Conservation (phyloP, 2,797 vertebrate species). For the Halcyon leucocephala region DNA sequence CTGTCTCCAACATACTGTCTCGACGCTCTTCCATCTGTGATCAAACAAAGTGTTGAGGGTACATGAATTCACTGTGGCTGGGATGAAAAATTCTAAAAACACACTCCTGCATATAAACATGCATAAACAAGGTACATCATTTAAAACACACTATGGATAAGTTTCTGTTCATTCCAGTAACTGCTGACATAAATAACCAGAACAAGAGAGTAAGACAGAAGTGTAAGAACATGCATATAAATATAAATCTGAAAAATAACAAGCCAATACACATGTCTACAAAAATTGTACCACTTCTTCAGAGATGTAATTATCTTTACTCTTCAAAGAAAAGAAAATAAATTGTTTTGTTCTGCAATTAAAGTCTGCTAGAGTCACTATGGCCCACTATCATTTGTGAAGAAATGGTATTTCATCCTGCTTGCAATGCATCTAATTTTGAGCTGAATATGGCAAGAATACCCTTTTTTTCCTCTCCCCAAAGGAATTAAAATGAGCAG, state of each 20-base stretch:
- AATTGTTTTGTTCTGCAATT: neutral
- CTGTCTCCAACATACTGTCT: slow-evolving; percentile 92
- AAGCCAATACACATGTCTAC: neutral
- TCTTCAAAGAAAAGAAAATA: neutral
- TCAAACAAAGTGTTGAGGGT: neutral
- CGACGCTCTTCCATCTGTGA: slow-evolving; percentile 92
- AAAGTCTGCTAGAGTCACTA: neutral
- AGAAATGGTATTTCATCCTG: neutral
- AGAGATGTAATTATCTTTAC: neutral
- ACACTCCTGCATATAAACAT: neutral
- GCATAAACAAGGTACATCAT: neutral
- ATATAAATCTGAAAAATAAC: neutral
- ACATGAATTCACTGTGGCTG: neutral
- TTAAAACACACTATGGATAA: neutral
- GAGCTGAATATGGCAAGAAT: neutral
- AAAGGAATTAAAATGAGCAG: neutral
- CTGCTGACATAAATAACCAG: neutral
- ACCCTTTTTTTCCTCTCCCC: neutral
- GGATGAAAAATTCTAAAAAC: neutral
- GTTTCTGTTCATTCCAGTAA: neutral
- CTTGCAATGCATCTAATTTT: neutral
- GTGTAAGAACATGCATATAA: neutral
- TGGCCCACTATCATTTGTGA: neutral
- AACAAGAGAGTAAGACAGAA: neutral
- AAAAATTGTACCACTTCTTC: neutral